Evolutionary conservation across 2,113 vertebrate species (phyloP).

Genomic region (Oenanthe oenanthe): DNA sequence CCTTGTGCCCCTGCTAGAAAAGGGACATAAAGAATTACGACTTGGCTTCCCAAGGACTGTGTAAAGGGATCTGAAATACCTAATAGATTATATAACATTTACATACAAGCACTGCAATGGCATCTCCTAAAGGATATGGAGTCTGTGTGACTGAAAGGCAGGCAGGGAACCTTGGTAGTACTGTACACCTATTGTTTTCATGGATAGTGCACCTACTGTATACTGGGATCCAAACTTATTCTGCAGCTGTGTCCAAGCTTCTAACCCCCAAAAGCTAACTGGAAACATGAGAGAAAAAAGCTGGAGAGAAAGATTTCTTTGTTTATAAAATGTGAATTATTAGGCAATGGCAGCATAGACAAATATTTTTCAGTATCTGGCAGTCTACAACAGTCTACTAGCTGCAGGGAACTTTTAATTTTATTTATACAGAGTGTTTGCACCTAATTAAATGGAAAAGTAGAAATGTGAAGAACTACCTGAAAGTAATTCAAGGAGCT

Average conservation of each 20-base stretch:
- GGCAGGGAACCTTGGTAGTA: slow-evolving; percentile 8
- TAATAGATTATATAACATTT: not conserved
- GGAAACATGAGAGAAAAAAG: not conserved
- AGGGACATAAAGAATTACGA: not conserved
- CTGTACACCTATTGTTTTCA: slow-evolving; percentile 48
- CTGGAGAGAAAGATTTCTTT: slow-evolving; percentile 62
- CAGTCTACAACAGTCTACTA: slow-evolving; percentile 35
- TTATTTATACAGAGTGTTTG: slow-evolving; percentile 67
- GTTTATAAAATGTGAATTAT: slow-evolving; percentile 66
- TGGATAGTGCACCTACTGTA: slow-evolving; percentile 40
- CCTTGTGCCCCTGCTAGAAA: not conserved
- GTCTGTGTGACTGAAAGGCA: not conserved
- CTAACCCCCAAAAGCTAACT: slow-evolving; percentile 19
- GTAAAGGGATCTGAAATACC: not conserved
- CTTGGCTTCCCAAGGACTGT: not conserved
- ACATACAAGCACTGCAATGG: not conserved
- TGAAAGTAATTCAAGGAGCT: slow-evolving; percentile 63
- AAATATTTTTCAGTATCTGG: slow-evolving; percentile 61
- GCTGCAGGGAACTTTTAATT: slow-evolving; percentile 56
- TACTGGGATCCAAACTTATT: slow-evolving; percentile 28
- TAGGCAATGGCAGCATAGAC: slow-evolving; percentile 43
- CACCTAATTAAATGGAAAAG: slow-evolving; percentile 69
- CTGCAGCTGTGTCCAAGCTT: slow-evolving; percentile 43
- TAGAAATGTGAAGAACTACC: slow-evolving; percentile 32
- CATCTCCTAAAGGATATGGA: not conserved